phyloP scores from a whole-genome alignment of 2,113 vertebrate species.

The Forbesichthys papilliferus region DNA sequence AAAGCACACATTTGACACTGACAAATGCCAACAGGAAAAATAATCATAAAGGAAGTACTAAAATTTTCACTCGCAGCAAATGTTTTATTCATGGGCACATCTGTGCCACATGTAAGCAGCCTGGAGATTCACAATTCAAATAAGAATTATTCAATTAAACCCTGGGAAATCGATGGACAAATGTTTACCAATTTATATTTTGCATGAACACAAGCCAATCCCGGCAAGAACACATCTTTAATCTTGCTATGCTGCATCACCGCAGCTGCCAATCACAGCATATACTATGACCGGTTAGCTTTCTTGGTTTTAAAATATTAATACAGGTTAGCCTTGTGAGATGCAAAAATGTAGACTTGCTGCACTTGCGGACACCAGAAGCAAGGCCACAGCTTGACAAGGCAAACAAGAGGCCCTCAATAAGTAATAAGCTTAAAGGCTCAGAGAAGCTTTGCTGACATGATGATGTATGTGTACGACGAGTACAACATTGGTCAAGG shows the following conservation, averaged over 20 bases:
- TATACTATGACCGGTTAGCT: constrained; percentile 53
- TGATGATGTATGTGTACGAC: constrained; percentile 51
- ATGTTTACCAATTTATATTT: constrained; percentile 50
- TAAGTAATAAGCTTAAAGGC: constrained; percentile 77
- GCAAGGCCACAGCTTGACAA: constrained; percentile 79
- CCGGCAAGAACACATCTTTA: constrained; percentile 59
- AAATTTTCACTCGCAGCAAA: constrained; percentile 52
- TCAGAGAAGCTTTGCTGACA: constrained; percentile 64
- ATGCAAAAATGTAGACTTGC: constrained; percentile 73
- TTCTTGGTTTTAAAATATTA: constrained; percentile 78
- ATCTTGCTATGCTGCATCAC: constrained; percentile 61
- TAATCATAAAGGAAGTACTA: constrained; percentile 54
- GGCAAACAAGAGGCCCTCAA: constrained; percentile 73
- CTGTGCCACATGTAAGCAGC: constrained; percentile 59
- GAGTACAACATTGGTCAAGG: constrained; percentile 50
- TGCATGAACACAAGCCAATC: constrained; percentile 31
- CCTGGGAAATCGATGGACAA: constrained; percentile 51
- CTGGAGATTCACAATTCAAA: constrained; percentile 48
- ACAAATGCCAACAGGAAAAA: constrained; percentile 53
- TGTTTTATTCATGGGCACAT: constrained; percentile 72
- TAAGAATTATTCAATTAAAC: constrained; percentile 61
- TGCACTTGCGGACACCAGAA: constrained; percentile 66
- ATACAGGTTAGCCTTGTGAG: constrained; percentile 78
- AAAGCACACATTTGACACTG: constrained; percentile 38
- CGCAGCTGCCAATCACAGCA: constrained; percentile 67